A percentile compares a stretch with the other conserved stretches of the same genome.
These are phyloP conservation scores for Thelaira solivaga DNA, from an alignment of 2,888 invertebrate species.

Conservation along the genomic window DNA sequence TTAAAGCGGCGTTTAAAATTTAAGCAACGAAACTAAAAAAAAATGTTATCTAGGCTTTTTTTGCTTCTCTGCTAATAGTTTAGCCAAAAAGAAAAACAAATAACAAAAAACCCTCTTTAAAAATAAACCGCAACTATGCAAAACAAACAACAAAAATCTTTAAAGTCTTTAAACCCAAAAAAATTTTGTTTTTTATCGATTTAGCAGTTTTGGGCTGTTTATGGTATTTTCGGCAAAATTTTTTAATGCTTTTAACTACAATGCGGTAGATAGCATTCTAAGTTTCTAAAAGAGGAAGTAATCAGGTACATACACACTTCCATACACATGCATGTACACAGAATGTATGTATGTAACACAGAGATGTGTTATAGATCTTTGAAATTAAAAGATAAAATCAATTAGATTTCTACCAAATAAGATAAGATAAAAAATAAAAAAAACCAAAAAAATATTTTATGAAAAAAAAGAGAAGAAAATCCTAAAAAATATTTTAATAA, in stretches of 20 bases:
- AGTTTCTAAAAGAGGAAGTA: background rate
- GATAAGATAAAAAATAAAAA: no score
- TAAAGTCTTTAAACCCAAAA: conserved; percentile 12
- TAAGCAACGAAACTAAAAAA: conserved; percentile 64
- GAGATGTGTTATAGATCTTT: no score
- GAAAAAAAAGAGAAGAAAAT: no score
- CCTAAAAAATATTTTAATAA: no score
- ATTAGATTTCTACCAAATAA: no score
- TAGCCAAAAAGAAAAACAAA: conserved; percentile 28
- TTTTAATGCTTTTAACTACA: conserved; percentile 40
- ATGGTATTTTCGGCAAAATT: conserved; percentile 61
- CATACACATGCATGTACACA: background rate
- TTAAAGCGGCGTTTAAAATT: conserved; percentile 74
- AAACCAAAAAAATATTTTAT: no score
- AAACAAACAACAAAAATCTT: conserved; percentile 54
- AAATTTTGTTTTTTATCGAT: conserved; percentile 46
- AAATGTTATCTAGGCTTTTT: conserved; percentile 57
- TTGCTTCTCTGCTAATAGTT: conserved; percentile 50
- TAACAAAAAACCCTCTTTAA: conserved; percentile 64
- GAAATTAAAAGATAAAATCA: no score
- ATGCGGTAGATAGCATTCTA: background rate
- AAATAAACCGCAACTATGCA: conserved; percentile 60
- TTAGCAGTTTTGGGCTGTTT: conserved; percentile 60
- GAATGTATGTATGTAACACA: no score
- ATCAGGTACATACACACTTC: background rate